These are phyloP conservation scores for Cylindroiulus punctatus DNA, from an alignment of 2,888 invertebrate genomes.

Conservation along the genomic window DNA sequence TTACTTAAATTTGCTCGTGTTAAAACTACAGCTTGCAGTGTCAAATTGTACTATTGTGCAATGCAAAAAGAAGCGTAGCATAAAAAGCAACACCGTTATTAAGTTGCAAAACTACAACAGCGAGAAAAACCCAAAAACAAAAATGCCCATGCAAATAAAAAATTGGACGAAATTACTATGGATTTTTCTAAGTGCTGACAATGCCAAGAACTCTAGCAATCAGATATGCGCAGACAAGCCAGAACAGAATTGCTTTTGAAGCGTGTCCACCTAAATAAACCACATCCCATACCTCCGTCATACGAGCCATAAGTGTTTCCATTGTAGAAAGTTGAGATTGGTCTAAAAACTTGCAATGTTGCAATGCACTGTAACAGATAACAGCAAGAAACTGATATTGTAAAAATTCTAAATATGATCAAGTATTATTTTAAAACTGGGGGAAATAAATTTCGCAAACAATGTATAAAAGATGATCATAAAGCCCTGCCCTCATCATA, in stretches of 20 bases:
- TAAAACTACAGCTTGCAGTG: constrained; percentile 6
- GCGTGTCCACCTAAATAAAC: background rate
- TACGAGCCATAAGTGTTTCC: too few relatives aligned
- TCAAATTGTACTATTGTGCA: constrained; percentile 37
- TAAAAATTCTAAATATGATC: too few relatives aligned
- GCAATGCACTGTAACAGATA: too few relatives aligned
- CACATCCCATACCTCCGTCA: background rate
- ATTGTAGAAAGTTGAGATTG: too few relatives aligned
- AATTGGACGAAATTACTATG: constrained; percentile 11
- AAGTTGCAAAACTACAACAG: constrained; percentile 8
- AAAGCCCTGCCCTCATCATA: too few relatives aligned
- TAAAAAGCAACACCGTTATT: constrained; percentile 42
- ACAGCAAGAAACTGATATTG: too few relatives aligned
- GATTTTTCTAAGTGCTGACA: constrained; percentile 32
- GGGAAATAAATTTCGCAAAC: too few relatives aligned
- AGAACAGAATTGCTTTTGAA: background rate
- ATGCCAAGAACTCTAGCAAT: background rate
- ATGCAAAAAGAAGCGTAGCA: constrained; percentile 23
- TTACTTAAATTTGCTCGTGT: constrained; percentile 48
- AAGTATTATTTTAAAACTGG: too few relatives aligned
- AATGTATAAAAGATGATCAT: too few relatives aligned
- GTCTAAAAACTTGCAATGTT: too few relatives aligned
- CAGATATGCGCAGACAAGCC: background rate
- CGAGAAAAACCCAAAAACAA: background rate
- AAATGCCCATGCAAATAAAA: constrained; percentile 8